These are phyloP conservation scores for Sander vitreus DNA, from an alignment of 2,113 vertebrate species.

Conservation along the genomic window DNA sequence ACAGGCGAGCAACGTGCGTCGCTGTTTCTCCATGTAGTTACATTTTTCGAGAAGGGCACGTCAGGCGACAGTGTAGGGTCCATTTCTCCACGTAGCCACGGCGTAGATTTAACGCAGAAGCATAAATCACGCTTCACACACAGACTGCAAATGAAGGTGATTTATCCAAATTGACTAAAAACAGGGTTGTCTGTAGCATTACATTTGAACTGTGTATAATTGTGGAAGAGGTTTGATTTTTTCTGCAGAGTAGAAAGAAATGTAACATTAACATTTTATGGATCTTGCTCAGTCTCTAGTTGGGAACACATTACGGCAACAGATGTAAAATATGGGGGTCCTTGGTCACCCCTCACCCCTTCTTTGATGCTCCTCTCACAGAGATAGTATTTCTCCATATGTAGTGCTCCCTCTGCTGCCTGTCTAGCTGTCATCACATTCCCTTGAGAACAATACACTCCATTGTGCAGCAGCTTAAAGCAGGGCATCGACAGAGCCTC, in stretches of 20 bases:
- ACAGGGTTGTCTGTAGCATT: neutral
- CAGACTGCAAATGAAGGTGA: neutral
- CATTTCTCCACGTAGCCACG: too few species aligned
- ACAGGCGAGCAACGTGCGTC: too few species aligned
- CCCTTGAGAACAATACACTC: conserved; percentile 74
- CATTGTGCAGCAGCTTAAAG: conserved; percentile 74
- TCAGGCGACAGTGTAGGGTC: too few species aligned
- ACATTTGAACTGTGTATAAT: neutral
- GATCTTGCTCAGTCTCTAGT: neutral
- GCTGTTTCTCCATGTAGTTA: too few species aligned
- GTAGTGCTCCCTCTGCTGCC: conserved; percentile 51
- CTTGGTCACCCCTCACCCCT: conserved; percentile 10
- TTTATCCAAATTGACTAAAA: neutral
- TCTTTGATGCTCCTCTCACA: conserved; percentile 75
- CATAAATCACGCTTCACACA: too few species aligned
- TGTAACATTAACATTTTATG: neutral
- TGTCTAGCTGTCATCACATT: conserved; percentile 51
- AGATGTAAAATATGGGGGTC: conserved; percentile 36
- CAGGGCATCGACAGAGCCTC: conserved; percentile 25
- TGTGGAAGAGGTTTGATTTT: neutral
- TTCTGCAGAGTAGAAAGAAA: neutral
- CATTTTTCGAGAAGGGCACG: too few species aligned
- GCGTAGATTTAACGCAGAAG: too few species aligned
- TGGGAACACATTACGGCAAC: conserved; percentile 10
- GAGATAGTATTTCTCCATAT: conserved; percentile 75